phyloP scores from a whole-genome alignment of 2,797 vertebrate species.

The Scomberomorus guttatus region DNA sequence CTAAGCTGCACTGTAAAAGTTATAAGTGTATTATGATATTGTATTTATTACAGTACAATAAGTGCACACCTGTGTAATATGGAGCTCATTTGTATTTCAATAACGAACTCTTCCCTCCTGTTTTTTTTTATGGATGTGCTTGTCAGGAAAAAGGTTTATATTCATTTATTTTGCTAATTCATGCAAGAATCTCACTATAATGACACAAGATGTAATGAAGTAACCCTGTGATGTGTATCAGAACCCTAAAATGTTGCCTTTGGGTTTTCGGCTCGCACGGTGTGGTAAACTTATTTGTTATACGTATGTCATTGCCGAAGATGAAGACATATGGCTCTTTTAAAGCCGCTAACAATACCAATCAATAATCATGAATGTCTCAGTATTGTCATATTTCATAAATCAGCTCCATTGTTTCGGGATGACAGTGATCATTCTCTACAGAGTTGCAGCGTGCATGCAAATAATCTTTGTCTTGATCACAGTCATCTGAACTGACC shows the following conservation, averaged over 20 bases:
- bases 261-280: slow-evolving; percentile 73
- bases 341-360: slow-evolving; percentile 90
- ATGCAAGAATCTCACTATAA: slow-evolving; percentile 73
- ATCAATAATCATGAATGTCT: slow-evolving; percentile 90
- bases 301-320: slow-evolving; percentile 82
- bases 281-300: slow-evolving; percentile 85
- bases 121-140: slow-evolving; percentile 79
- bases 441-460: slow-evolving; percentile 75
- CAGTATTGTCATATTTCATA: slow-evolving; percentile 88
- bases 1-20: slow-evolving; percentile 56
- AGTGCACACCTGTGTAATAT: slow-evolving; percentile 77
- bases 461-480: slow-evolving; percentile 79
- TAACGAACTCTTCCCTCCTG: slow-evolving; percentile 60
- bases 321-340: slow-evolving; percentile 89
- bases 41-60: slow-evolving; percentile 68
- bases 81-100: slow-evolving; percentile 72
- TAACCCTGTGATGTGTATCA: slow-evolving; percentile 81
- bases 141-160: slow-evolving; percentile 79
- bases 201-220: slow-evolving; percentile 79
- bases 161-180: slow-evolving; percentile 82
- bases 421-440: slow-evolving; percentile 87
- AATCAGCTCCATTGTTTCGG: slow-evolving; percentile 85
- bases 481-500: slow-evolving; percentile 70
- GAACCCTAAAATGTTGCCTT: slow-evolving; percentile 77
- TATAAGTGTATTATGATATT: slow-evolving; percentile 66